Evolutionary conservation across 2,888 invertebrate genomes (phyloP).

Genomic region (Hirtodrosophila trivittata): DNA sequence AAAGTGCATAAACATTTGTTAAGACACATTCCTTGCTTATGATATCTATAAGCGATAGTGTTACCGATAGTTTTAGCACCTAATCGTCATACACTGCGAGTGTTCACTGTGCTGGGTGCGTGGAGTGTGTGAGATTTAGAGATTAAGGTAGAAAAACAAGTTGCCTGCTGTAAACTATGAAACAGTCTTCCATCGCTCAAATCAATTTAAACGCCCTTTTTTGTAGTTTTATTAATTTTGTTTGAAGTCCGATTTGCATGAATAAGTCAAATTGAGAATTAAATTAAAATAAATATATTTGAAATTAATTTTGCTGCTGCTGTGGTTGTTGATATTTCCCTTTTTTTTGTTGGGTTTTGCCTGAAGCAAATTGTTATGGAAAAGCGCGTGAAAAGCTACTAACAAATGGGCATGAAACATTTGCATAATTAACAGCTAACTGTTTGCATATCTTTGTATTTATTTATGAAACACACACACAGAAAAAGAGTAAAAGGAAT

Average conservation of each 20-base stretch:
- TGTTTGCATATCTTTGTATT: conserved; percentile 55
- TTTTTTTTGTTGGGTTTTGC: conserved; percentile 9
- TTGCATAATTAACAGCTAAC: conserved; percentile 70
- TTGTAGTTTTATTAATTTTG: background rate
- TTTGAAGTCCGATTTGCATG: conserved; percentile 55
- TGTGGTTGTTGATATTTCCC: conserved; percentile 1
- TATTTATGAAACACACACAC: background rate
- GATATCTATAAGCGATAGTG: too few species aligned
- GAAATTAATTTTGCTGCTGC: conserved; percentile 51
- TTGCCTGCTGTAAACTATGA: background rate
- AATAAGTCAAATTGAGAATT: conserved; percentile 67
- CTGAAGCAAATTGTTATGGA: conserved; percentile 69
- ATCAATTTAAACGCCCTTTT: background rate
- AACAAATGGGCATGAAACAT: conserved; percentile 54
- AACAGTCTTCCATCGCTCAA: too few species aligned
- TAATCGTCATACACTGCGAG: too few species aligned
- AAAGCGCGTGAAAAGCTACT: conserved; percentile 75
- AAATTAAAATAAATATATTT: conserved; percentile 63
- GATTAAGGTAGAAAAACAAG: conserved; percentile 3
- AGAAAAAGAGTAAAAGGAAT: background rate
- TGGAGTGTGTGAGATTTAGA: too few species aligned
- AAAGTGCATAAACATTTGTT: too few species aligned
- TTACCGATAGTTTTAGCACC: too few species aligned
- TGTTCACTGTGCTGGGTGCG: too few species aligned
- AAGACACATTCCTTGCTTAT: too few species aligned